Evolutionary conservation across 2,888 invertebrate genomes (phyloP).

Genomic region (Spodoptera littoralis): DNA sequence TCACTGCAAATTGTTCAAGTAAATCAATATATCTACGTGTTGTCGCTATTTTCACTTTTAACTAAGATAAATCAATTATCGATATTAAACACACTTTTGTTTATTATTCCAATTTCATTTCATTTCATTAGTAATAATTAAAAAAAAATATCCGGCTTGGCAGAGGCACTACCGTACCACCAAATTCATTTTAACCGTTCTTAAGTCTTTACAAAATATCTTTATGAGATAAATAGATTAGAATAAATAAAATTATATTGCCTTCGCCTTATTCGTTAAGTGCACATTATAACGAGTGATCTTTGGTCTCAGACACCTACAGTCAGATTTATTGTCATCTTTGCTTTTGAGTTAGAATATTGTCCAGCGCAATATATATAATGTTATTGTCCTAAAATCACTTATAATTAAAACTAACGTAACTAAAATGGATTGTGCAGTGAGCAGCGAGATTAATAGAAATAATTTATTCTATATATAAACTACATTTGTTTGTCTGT

Average conservation of each 20-base stretch:
- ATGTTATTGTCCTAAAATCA: slow-evolving; percentile 42
- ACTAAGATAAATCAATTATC: too few relatives aligned
- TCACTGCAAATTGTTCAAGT: too few relatives aligned
- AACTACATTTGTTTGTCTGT: not conserved
- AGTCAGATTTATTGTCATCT: slow-evolving; percentile 63
- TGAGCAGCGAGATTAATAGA: slow-evolving; percentile 29
- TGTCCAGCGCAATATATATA: not conserved
- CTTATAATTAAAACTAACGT: slow-evolving; percentile 26
- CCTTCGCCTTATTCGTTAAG: slow-evolving; percentile 30
- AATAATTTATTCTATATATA: slow-evolving; percentile 4
- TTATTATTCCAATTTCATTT: too few relatives aligned
- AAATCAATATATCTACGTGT: too few relatives aligned
- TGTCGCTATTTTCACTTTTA: too few relatives aligned
- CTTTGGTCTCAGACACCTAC: slow-evolving; percentile 60
- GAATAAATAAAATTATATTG: not conserved
- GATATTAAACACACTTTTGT: too few relatives aligned
- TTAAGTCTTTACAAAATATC: too few relatives aligned
- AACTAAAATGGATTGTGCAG: slow-evolving; percentile 32
- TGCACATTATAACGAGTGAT: slow-evolving; percentile 66
- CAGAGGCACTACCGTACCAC: too few relatives aligned
- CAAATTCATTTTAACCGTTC: too few relatives aligned
- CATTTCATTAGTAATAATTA: too few relatives aligned
- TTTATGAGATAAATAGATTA: not conserved
- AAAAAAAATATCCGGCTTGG: too few relatives aligned
- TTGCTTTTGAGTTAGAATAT: slow-evolving; percentile 13